A percentile compares a stretch with the other conserved stretches of the same genome.
Conservation (phyloP, 2,888 invertebrate species). For the Drosophila putrida region DNA sequence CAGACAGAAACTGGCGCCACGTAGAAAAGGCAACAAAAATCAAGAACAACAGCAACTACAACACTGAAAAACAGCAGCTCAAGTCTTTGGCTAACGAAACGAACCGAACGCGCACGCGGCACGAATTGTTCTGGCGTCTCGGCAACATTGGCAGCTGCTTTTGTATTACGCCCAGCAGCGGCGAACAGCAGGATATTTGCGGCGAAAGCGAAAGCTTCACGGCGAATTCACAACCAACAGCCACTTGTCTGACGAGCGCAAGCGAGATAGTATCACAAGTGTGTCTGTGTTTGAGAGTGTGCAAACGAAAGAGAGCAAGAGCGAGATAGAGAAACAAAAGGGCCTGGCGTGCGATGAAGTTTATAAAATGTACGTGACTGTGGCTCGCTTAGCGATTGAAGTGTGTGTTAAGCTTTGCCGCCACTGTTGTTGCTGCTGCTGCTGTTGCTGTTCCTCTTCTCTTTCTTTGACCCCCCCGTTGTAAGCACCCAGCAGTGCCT, state of each 20-base stretch:
- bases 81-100: conserved; percentile 42
- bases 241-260: conserved; percentile 15
- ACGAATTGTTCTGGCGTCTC: conserved; percentile 72
- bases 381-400: conserved; percentile 68
- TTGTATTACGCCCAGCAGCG: conserved; percentile 44
- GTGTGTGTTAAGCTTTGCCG: conserved; percentile 72
- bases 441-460: conserved; percentile 10
- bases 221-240: conserved; percentile 59
- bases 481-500: conserved; percentile 31
- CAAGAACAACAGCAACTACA: conserved; percentile 13
- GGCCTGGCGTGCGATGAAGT: conserved; percentile 63
- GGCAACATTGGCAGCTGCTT: conserved; percentile 56
- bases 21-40: conserved; percentile 8
- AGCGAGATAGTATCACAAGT: conserved; percentile 23
- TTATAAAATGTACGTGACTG: conserved; percentile 77
- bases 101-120: conserved; percentile 80
- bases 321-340: conserved; percentile 32
- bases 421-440: conserved; percentile 22
- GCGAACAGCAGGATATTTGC: conserved; percentile 31
- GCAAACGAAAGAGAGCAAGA: conserved; percentile 2
- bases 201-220: conserved; percentile 58
- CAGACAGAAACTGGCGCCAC: conserved; percentile 40
- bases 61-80: conserved; percentile 13
- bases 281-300: background rate
- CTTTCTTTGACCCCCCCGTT: background rate